Evolutionary conservation across 1,140 invertebrate species (phyloP).

Genomic region (Sinella curviseta): DNA sequence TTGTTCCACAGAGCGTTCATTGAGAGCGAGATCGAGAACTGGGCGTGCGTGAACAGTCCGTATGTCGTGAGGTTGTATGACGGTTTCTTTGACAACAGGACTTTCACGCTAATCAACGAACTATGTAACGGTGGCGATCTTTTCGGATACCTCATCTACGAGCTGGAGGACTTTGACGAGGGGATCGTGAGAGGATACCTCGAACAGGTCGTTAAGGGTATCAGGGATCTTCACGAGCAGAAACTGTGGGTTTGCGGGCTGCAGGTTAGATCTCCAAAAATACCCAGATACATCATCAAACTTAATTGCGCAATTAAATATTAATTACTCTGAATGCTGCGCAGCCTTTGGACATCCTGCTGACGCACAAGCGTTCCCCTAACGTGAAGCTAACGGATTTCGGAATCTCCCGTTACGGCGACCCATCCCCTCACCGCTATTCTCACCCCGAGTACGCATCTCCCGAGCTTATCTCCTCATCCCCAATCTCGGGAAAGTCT

Average conservation of each 20-base stretch:
- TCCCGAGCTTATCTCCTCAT: not conserved
- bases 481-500: slow-evolving; percentile 50
- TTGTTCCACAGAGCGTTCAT: not conserved
- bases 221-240: not conserved
- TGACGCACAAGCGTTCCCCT: slow-evolving; percentile 53
- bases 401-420: slow-evolving; percentile 61
- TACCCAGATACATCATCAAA: no score
- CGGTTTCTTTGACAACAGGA: slow-evolving; percentile 19
- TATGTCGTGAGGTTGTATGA: not conserved
- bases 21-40: slow-evolving; percentile 11
- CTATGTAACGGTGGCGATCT: not conserved
- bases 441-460: slow-evolving; percentile 5
- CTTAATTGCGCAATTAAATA: no score
- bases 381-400: slow-evolving; percentile 68
- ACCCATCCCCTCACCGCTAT: not conserved
- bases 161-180: slow-evolving; percentile 14
- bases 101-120: slow-evolving; percentile 9
- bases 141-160: slow-evolving; percentile 7
- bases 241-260: not conserved
- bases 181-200: not conserved
- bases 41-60: not conserved
- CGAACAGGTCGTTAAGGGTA: not conserved
- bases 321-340: not conserved
- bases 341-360: slow-evolving; percentile 34
- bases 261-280: not conserved